Base-by-base conservation (phyloP, 2,113 vertebrate species). In the Emydura subglobosa region DNA sequence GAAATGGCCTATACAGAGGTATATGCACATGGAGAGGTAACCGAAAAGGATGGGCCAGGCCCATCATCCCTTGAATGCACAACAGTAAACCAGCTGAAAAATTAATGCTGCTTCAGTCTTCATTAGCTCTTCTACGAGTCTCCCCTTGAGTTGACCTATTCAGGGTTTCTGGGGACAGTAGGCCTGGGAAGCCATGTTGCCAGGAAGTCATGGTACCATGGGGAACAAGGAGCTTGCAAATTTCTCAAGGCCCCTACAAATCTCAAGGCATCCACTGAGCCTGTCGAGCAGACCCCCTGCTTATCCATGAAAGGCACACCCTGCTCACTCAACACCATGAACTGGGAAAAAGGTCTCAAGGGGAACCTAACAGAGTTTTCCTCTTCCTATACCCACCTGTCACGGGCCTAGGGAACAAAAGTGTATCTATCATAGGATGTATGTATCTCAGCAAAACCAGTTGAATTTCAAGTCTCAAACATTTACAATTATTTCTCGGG, bases 211-310 rank as follows among this genome's bases (percentile, higher is more conserved):
- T 79, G 85, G 29, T 17, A 79, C 5, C 5, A 5, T 34, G 39
- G 55, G 51, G 61, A 87, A 4, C 14, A 5, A 42, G 79, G 21
- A 92, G 24, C 47, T 24, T 2, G 81, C 47, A 25, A 80, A 89
- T 87, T 92, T 42, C 55, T 84, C 65, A 83, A 91, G 90, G 34
- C 54, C 49, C 83, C 6, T 49, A 53, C 5, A 76, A 94, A 87
- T 80, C 9, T 72, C n/a, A 78, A 90, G 61, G 29, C 13, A 44
- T 19, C 11, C 4, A 34, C 34, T 27, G 76, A 50, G 34, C n/a
- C n/a, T 22, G 34, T 19, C 2, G n/a, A 72, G 5, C 65, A 72
- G n/a, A 72, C 17, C n/a, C 19, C 65, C n/a, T 72, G n/a, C 87
- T 76, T 0, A 27, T 72, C 85, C 85, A 29, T 82, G 65, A 49